These are phyloP conservation scores for Paragorgia papillata DNA, from an alignment of 92 coral and sea anemone genomes.

Conservation along the genomic window DNA sequence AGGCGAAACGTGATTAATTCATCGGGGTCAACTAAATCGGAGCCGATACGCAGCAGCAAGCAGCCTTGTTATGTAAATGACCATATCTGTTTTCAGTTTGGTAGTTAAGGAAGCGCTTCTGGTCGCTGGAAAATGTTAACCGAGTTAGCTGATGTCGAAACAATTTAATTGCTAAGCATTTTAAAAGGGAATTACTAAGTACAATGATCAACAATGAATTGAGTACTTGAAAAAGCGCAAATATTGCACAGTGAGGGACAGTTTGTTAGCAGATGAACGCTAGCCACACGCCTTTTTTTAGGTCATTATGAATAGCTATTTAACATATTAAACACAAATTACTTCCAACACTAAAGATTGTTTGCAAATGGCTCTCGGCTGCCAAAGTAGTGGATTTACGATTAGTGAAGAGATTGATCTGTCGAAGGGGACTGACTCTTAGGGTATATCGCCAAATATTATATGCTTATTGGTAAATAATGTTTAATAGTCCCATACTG, in stretches of 20 bases:
- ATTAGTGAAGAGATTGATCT: neutral
- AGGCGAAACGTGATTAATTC: neutral
- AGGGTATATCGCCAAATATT: neutral
- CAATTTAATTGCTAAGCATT: neutral
- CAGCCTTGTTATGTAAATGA: slow-evolving; percentile 26
- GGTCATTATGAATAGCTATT: slow-evolving; percentile 9
- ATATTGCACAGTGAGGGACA: neutral
- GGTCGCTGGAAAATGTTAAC: neutral
- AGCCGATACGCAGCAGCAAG: neutral
- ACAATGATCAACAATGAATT: neutral
- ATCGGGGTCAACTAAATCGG: neutral
- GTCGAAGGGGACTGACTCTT: neutral
- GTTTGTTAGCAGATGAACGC: neutral
- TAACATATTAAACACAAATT: slow-evolving; percentile 39
- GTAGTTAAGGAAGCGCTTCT: slow-evolving; percentile 25
- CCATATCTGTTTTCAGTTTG: slow-evolving; percentile 24
- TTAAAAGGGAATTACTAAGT: neutral
- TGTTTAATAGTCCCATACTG: neutral
- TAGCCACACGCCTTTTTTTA: neutral
- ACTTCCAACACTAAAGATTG: slow-evolving; percentile 12
- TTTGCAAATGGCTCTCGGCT: slow-evolving; percentile 1
- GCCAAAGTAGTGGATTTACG: neutral
- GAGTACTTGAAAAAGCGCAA: neutral
- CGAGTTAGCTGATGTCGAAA: slow-evolving; percentile 4
- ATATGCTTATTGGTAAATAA: neutral